Evolutionary conservation across 2,888 invertebrate genomes (phyloP).

Genomic region (Cataglyphis rosenhaueri): DNA sequence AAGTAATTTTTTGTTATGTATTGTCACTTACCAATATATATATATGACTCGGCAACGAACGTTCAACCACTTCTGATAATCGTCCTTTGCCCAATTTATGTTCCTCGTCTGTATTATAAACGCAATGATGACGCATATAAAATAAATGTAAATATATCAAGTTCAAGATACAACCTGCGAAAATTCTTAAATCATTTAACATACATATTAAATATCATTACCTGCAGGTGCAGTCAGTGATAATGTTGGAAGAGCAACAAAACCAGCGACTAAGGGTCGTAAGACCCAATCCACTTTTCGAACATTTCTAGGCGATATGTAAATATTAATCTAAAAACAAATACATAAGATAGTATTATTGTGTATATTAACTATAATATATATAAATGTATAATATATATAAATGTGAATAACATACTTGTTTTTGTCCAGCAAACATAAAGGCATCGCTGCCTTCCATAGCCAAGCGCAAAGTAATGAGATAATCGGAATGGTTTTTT

Average conservation of each 20-base stretch:
- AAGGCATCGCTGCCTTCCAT: constrained; percentile 96
- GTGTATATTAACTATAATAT: neutral
- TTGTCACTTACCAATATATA: constrained; percentile 88
- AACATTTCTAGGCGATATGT: constrained; percentile 87
- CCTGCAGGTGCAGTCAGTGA: constrained; percentile 85
- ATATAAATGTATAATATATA: no score
- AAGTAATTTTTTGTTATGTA: neutral
- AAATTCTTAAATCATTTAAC: neutral
- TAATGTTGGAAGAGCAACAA: constrained; percentile 87
- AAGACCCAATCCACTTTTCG: constrained; percentile 91
- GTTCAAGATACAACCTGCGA: neutral
- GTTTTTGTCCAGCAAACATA: constrained; percentile 98
- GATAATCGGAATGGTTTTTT: constrained; percentile 90
- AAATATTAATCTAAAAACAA: constrained; percentile 82
- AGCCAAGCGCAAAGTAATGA: constrained; percentile 90
- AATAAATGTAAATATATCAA: constrained; percentile 73
- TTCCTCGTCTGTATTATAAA: constrained; percentile 80
- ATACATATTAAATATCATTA: constrained; percentile 56
- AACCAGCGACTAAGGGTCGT: constrained; percentile 90
- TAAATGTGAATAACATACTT: constrained; percentile 86
- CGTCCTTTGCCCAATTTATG: constrained; percentile 85
- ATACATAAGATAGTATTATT: neutral
- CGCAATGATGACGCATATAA: neutral
- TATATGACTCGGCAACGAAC: constrained; percentile 89
- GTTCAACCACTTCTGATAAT: constrained; percentile 87